These are phyloP conservation scores for Arenicola marina DNA, from an alignment of 2,888 invertebrate species.

Conservation along the genomic window DNA sequence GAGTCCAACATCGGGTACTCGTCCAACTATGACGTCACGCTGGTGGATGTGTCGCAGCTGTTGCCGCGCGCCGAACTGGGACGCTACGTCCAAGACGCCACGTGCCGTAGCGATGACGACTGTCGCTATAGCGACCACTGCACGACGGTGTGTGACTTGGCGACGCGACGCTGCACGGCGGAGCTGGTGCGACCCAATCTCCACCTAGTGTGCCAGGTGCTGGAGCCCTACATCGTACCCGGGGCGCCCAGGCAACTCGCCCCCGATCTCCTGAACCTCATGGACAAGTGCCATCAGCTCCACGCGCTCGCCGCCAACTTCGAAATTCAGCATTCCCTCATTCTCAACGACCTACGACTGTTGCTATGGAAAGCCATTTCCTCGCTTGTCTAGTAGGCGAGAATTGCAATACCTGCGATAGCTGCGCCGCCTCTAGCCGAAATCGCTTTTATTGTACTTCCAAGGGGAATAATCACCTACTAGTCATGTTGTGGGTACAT, in stretches of 20 bases:
- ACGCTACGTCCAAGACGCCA: conserved; percentile 26
- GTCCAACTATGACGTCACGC: conserved; percentile 38
- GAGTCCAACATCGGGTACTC: conserved; percentile 43
- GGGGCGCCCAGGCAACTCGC: conserved; percentile 41
- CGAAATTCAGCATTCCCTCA: conserved; percentile 43
- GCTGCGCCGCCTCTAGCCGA: too few species aligned
- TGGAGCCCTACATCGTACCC: conserved; percentile 44
- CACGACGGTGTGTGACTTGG: conserved; percentile 39
- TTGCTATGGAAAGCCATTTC: too few species aligned
- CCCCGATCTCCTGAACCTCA: conserved; percentile 32
- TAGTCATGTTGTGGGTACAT: too few species aligned
- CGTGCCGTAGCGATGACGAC: conserved; percentile 39
- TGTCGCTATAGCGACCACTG: conserved; percentile 44
- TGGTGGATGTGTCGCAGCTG: conserved; percentile 38
- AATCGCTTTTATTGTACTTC: too few species aligned
- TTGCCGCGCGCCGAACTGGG: conserved; percentile 38
- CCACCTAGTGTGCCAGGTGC: conserved; percentile 43
- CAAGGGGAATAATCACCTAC: too few species aligned
- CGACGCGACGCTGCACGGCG: conserved; percentile 35
- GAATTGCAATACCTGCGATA: too few species aligned
- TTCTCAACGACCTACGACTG: conserved; percentile 42
- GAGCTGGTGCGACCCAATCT: conserved; percentile 39
- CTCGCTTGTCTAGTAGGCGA: too few species aligned
- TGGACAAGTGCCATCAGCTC: conserved; percentile 38
- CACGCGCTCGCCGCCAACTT: conserved; percentile 15